phyloP scores from a whole-genome alignment of 2,888 invertebrate genomes.

The Chymomyza caudatula region DNA sequence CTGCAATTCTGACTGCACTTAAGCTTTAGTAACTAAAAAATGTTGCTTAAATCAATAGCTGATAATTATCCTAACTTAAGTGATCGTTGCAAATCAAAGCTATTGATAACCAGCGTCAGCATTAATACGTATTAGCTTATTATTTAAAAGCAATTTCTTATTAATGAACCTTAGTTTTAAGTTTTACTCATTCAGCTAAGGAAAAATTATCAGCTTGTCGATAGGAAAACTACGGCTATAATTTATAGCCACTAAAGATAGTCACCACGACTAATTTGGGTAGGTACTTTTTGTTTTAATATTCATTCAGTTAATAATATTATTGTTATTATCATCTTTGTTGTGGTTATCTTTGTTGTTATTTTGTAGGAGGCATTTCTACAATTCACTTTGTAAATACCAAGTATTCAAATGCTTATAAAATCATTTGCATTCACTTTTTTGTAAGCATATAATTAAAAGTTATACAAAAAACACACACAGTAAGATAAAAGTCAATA shows the following conservation, averaged over 20 bases:
- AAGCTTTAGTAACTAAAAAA: neutral
- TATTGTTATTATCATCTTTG: constrained; percentile 27
- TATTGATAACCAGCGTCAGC: neutral
- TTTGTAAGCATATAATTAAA: neutral
- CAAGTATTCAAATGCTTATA: constrained; percentile 55
- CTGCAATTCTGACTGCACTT: neutral
- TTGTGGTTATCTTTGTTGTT: constrained; percentile 19
- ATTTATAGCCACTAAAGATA: constrained; percentile 6
- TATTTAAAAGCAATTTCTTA: neutral
- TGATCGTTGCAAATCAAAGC: constrained; percentile 18
- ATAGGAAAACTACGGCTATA: constrained; percentile 13
- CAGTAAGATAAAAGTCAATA: neutral
- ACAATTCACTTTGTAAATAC: constrained; percentile 51
- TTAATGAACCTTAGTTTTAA: neutral
- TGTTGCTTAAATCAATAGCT: neutral
- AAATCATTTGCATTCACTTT: constrained; percentile 42
- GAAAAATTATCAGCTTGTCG: neutral
- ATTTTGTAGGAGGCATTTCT: constrained; percentile 13
- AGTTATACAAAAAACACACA: neutral
- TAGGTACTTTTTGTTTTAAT: neutral
- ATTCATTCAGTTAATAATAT: neutral
- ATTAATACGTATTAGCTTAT: neutral
- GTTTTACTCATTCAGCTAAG: neutral
- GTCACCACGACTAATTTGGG: neutral
- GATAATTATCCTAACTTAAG: constrained; percentile 6